phyloP scores from a whole-genome alignment of 1,140 invertebrate genomes.

The Meloidogyne hapla region DNA sequence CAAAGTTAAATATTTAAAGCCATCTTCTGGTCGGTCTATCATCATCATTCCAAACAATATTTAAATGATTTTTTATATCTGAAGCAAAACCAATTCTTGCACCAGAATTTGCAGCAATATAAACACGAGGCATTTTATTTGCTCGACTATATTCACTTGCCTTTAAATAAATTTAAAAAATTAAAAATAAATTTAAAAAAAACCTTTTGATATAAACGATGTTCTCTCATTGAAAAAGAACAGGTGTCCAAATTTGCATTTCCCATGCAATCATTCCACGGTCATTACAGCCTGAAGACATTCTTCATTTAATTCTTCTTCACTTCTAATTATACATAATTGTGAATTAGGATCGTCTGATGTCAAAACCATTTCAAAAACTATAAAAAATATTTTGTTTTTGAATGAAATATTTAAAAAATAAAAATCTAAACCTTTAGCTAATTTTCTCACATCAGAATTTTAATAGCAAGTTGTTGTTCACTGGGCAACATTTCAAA shows the following conservation, averaged over 20 bases:
- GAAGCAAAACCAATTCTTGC: conserved; percentile 94
- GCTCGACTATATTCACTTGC: conserved; percentile 84
- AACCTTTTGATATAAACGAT: conserved; percentile 76
- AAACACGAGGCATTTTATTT: conserved; percentile 84
- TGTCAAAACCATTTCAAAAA: conserved; percentile 47
- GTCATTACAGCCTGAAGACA: conserved; percentile 82
- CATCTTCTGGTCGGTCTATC: conserved; percentile 87
- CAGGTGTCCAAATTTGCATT: conserved; percentile 86
- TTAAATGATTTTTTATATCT: conserved; percentile 88
- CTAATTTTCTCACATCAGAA: conserved; percentile 29
- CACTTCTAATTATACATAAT: conserved; percentile 27
- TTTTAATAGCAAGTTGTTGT: conserved; percentile 33
- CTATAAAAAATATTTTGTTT: background rate
- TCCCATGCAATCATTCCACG: conserved; percentile 91
- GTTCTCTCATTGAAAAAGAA: conserved; percentile 93
- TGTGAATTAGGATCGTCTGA: conserved; percentile 23
- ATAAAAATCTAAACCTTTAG: conserved; percentile 12
- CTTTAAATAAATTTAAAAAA: no score
- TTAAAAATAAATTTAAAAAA: conserved; percentile 15
- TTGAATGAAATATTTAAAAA: no score
- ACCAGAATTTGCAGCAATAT: conserved; percentile 92
- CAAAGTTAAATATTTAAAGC: conserved; percentile 92
- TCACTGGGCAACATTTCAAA: conserved; percentile 23
- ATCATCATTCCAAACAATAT: conserved; percentile 86
- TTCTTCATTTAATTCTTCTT: conserved; percentile 83